Evolutionary conservation across 2,797 vertebrate species (phyloP).

Genomic region (Cryptoblepharus egeriae): DNA sequence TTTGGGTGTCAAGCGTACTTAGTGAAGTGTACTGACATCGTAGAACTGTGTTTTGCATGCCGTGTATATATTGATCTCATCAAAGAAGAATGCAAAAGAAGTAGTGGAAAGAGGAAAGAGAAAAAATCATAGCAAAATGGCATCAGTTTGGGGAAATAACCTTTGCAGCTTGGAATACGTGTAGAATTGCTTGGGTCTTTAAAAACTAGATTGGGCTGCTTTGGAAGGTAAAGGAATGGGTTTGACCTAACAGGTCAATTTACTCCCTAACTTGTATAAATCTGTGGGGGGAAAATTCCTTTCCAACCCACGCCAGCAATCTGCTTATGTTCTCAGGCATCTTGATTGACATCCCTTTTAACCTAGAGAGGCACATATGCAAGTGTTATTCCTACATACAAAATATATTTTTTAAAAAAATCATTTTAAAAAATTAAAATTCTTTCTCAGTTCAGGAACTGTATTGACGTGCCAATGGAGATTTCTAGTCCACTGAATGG

Average conservation of each 20-base stretch:
- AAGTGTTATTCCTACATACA: constrained; percentile 75
- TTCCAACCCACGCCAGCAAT: constrained; percentile 77
- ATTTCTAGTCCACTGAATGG: constrained; percentile 67
- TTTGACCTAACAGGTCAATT: constrained; percentile 71
- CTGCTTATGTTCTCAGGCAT: constrained; percentile 75
- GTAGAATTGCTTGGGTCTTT: constrained; percentile 49
- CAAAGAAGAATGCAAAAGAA: constrained; percentile 14
- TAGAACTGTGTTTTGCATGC: neutral
- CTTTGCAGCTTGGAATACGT: constrained; percentile 8
- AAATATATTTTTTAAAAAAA: constrained; percentile 57
- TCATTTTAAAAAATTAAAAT: constrained; percentile 54
- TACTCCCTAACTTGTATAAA: constrained; percentile 65
- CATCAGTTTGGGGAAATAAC: constrained; percentile 3
- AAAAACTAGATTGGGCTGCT: constrained; percentile 49
- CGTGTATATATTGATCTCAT: neutral
- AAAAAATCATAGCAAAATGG: constrained; percentile 38
- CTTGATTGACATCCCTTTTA: constrained; percentile 78
- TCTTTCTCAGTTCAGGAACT: constrained; percentile 67
- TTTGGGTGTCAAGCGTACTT: constrained; percentile 1
- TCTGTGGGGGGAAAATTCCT: constrained; percentile 73
- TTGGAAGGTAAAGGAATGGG: constrained; percentile 68
- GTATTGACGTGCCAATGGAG: constrained; percentile 70
- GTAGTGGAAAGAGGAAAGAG: neutral
- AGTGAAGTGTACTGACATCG: neutral
- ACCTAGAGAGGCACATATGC: constrained; percentile 73